Percentiles rank a stretch among this genome's conserved stretches.
These are phyloP conservation scores for Glaucidium brasilianum DNA, from an alignment of 2,113 vertebrate genomes.

Conservation along the genomic window DNA sequence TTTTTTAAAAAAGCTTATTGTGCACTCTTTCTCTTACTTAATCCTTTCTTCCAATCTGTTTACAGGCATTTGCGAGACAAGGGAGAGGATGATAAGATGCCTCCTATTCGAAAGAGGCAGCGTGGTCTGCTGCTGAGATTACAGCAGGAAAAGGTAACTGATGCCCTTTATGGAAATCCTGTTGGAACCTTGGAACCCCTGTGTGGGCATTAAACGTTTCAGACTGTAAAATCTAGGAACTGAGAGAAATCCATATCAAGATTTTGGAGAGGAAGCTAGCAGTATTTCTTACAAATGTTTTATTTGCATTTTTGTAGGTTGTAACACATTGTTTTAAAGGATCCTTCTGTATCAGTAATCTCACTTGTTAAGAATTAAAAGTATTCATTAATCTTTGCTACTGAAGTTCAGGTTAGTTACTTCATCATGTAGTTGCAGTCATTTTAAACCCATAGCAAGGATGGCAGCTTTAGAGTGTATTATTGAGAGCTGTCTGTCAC, in stretches of 20 bases:
- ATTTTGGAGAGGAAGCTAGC: background rate
- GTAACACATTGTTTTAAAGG: background rate
- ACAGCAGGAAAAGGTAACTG: slow-evolving; percentile 92
- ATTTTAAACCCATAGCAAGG: background rate
- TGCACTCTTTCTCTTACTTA: background rate
- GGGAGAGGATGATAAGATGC: slow-evolving; percentile 98
- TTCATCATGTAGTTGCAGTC: background rate
- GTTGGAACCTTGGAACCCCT: background rate
- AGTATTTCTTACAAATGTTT: background rate
- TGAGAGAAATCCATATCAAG: background rate
- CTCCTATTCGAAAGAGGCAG: slow-evolving; percentile 93
- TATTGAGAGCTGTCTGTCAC: background rate
- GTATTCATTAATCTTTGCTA: background rate
- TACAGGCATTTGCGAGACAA: slow-evolving; percentile 90
- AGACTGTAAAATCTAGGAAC: background rate
- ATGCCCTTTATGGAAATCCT: background rate
- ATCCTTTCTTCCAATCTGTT: background rate
- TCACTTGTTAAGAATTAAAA: background rate
- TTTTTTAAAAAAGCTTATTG: background rate
- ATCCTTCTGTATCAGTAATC: background rate
- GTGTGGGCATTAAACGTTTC: background rate
- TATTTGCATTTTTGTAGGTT: background rate
- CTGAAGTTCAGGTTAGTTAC: background rate
- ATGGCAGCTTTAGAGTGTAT: background rate
- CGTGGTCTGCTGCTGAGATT: slow-evolving; percentile 89